Evolutionary conservation across 2,797 vertebrate species (phyloP).

Genomic region (Masticophis lateralis): DNA sequence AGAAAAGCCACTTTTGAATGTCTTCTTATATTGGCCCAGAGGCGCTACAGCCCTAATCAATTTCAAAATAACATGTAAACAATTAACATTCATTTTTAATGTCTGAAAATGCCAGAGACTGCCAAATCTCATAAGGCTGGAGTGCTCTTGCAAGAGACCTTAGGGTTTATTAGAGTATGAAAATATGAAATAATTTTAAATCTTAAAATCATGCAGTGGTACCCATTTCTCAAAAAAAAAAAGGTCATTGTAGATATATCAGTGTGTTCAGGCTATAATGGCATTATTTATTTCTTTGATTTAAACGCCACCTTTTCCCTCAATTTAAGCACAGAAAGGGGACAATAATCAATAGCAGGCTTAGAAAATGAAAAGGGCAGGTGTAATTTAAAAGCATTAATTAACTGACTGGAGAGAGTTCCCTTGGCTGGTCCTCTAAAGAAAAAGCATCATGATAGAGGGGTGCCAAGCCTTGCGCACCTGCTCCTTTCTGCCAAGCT

Average conservation of each 20-base stretch:
- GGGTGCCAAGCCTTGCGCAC: not conserved
- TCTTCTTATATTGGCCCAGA: not conserved
- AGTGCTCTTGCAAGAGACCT: not conserved
- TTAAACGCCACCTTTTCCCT: not conserved
- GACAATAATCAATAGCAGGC: not conserved
- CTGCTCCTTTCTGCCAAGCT: not conserved
- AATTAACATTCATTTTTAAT: not conserved
- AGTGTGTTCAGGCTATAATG: not conserved
- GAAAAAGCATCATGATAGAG: not conserved
- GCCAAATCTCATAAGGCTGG: not conserved
- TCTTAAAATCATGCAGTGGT: not conserved
- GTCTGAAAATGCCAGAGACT: not conserved
- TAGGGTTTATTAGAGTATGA: not conserved
- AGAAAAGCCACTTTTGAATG: not conserved
- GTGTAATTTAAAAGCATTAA: not conserved
- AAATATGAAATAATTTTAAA: not conserved
- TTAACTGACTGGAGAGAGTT: not conserved
- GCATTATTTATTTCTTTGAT: not conserved
- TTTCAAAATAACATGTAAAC: not conserved
- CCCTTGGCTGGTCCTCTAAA: not conserved
- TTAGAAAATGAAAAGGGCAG: not conserved
- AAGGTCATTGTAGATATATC: not conserved
- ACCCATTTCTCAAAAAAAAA: not conserved
- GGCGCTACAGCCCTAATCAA: not conserved
- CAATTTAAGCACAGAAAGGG: not conserved